Base-by-base conservation (phyloP, 2,888 invertebrate genomes). In the Ischnus inquisitorius region DNA sequence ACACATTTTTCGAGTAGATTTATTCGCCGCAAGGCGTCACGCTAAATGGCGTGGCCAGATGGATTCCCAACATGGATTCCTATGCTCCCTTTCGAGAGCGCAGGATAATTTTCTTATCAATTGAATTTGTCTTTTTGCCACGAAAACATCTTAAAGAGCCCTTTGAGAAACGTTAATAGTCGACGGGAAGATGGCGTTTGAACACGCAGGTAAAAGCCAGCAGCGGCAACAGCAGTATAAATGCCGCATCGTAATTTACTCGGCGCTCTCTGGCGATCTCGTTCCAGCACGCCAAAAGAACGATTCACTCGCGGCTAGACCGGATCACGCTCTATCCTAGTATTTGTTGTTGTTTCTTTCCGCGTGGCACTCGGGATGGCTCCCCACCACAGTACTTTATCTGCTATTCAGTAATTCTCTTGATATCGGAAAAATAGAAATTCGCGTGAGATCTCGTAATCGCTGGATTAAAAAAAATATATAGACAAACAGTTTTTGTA, bases 291-390 rank as follows among this genome's bases (percentile, higher is more conserved):
- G n/a, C 71, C 71, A 79, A 41, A 79, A 34, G 16, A 16, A 41
- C 46, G 71, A 64, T 65, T 79, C 72, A 79, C 71, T 79, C 71
- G 79, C 71, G 79, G 64, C 79, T 79, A 71, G 79, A 79, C 71
- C 51, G 64, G 79, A 79, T 79, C 65, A 41, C 71, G 75, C 72
- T 72, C 43, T 64, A 79, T 79, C 64, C 79, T 64, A 62, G 51
- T 22, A 41, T 51, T 46, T 28, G 39, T 62, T 78, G 78, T n/a
- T 48, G 46, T 46, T 48, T 41, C 51, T 78, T 51, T 43, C 51
- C 43, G 41, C 43, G 10, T n/a, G 34, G 12, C n/a, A 62, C 69
- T 69, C 34, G 62, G 48, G 69, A 22, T 46, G n/a, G 34, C 34
- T 25, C 8, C 39, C 46, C 39, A 46, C 22, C 12, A 16, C 28